Evolutionary conservation across 2,797 vertebrate genomes (phyloP).

Genomic region (Sandelia bainsii): DNA sequence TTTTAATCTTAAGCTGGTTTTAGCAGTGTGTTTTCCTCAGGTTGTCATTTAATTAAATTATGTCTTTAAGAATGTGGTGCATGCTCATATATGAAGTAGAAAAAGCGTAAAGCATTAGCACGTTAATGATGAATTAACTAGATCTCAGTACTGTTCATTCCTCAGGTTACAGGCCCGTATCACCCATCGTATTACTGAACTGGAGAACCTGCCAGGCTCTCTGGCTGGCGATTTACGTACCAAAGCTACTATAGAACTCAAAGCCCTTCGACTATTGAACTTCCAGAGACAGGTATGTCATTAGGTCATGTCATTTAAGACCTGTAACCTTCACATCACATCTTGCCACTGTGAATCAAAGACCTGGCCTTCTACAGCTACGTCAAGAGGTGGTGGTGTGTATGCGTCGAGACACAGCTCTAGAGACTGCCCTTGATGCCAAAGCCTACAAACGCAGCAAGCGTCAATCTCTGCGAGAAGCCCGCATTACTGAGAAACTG

Average conservation of each 20-base stretch:
- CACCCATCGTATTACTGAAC: constrained; percentile 94
- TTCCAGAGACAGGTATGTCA: constrained; percentile 94
- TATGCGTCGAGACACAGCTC: constrained; percentile 95
- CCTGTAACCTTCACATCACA: background rate
- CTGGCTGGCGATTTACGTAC: constrained; percentile 95
- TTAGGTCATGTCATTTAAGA: too few species aligned
- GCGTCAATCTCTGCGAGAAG: constrained; percentile 94
- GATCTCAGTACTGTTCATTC: background rate
- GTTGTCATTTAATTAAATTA: background rate
- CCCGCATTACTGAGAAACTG: constrained; percentile 97
- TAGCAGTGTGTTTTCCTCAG: background rate
- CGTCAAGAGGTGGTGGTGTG: constrained; percentile 98
- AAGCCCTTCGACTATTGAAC: constrained; percentile 94
- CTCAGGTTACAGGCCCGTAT: constrained; percentile 94
- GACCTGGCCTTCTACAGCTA: constrained; percentile 78
- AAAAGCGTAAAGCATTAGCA: constrained; percentile 1
- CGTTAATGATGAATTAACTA: background rate
- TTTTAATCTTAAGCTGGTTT: background rate
- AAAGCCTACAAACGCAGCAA: constrained; percentile 99
- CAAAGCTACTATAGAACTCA: constrained; percentile 98
- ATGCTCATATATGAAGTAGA: background rate
- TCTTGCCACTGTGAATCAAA: background rate
- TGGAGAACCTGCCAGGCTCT: constrained; percentile 96
- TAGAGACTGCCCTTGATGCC: constrained; percentile 95
- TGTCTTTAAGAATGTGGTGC: background rate